Percentiles rank a stretch among this genome's conserved stretches.
phyloP scores from a whole-genome alignment of 2,888 invertebrate species.

The Beris morrisii region DNA sequence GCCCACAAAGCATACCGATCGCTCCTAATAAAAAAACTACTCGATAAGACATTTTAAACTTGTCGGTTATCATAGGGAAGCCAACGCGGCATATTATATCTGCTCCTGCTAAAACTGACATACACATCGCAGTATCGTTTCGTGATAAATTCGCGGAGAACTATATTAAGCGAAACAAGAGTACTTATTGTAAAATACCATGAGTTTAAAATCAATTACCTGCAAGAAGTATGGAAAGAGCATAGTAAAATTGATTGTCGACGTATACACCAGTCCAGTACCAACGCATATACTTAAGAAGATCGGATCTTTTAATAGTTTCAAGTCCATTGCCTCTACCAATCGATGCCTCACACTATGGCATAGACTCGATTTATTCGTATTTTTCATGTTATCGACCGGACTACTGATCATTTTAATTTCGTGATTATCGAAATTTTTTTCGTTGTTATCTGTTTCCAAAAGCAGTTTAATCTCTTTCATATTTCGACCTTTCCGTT shows the following conservation, averaged over 20 bases:
- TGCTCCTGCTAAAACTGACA: constrained; percentile 70
- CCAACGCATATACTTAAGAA: constrained; percentile 71
- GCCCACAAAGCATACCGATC: constrained; percentile 59
- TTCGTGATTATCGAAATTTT: constrained; percentile 25
- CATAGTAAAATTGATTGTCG: constrained; percentile 71
- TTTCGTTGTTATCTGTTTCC: constrained; percentile 41
- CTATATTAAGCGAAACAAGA: constrained; percentile 34
- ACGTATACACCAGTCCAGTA: constrained; percentile 67
- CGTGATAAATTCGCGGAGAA: constrained; percentile 53
- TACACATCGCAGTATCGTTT: constrained; percentile 65
- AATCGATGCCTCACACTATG: constrained; percentile 49
- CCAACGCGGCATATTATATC: constrained; percentile 69
- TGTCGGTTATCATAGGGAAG: constrained; percentile 66
- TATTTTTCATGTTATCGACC: neutral
- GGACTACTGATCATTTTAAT: constrained; percentile 9
- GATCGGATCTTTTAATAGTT: constrained; percentile 63
- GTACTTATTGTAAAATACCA: constrained; percentile 1
- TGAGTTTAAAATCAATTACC: constrained; percentile 48
- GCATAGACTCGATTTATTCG: constrained; percentile 34
- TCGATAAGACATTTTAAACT: constrained; percentile 63
- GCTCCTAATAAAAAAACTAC: constrained; percentile 66
- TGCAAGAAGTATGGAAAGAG: constrained; percentile 70
- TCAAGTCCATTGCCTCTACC: constrained; percentile 63
- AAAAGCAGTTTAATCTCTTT: constrained; percentile 47
- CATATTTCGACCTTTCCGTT: constrained; percentile 50